These are phyloP conservation scores for Mythimna pallens DNA, from an alignment of 2,888 invertebrate genomes.

Conservation along the genomic window DNA sequence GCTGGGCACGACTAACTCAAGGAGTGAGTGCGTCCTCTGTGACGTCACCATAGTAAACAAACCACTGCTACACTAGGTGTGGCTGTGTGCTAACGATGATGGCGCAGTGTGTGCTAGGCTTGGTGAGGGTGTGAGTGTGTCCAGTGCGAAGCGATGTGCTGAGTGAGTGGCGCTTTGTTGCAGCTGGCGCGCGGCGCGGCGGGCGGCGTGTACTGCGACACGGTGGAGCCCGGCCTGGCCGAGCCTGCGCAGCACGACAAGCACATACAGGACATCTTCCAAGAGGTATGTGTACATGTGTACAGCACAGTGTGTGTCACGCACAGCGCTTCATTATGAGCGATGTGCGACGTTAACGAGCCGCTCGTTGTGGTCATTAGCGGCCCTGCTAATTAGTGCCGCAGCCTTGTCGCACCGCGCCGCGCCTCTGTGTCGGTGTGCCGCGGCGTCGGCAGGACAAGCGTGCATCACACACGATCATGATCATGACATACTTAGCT, in stretches of 20 bases:
- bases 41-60: slow-evolving; percentile 57
- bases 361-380: slow-evolving; percentile 63
- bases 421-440: neutral
- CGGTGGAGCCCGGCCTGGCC: slow-evolving; percentile 65
- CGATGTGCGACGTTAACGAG: slow-evolving; percentile 57
- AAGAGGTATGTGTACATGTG: slow-evolving; percentile 71
- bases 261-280: slow-evolving; percentile 76
- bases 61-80: slow-evolving; percentile 29
- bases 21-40: slow-evolving; percentile 28
- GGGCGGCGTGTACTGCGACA: slow-evolving; percentile 72
- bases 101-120: neutral
- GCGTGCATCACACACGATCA: slow-evolving; percentile 1
- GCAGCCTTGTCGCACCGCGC: slow-evolving; percentile 23
- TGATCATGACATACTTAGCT: slow-evolving; percentile 39
- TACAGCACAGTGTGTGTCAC: neutral
- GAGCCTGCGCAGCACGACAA: slow-evolving; percentile 46
- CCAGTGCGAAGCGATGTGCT: neutral
- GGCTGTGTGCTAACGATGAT: neutral
- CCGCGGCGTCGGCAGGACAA: slow-evolving; percentile 7
- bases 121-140: no score
- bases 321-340: slow-evolving; percentile 45
- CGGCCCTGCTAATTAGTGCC: slow-evolving; percentile 38
- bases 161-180: slow-evolving; percentile 37
- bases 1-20: neutral
- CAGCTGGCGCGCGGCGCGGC: slow-evolving; percentile 67